Percentiles rank a stretch among this genome's conserved stretches.
Evolutionary conservation across 2,113 vertebrate species (phyloP).

Genomic region (Chunga burmeisteri): DNA sequence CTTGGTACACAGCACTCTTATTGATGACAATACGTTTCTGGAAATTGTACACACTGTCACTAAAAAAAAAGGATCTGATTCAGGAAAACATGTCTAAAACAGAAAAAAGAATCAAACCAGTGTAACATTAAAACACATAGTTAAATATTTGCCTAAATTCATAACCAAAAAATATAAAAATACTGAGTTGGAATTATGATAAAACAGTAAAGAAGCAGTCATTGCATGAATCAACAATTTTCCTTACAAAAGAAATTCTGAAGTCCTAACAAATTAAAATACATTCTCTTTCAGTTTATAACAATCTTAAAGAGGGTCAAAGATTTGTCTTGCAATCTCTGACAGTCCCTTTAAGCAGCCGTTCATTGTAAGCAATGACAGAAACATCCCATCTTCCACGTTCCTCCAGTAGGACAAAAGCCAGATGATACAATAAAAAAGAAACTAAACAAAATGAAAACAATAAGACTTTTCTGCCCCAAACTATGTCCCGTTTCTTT

Average conservation of each 20-base stretch:
- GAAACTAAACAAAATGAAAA: neutral
- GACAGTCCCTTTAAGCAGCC: neutral
- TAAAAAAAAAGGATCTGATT: neutral
- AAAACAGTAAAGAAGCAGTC: neutral
- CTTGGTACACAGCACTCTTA: neutral
- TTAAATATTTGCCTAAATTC: neutral
- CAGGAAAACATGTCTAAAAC: neutral
- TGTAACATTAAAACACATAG: neutral
- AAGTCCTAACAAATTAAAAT: neutral
- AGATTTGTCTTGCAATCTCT: neutral
- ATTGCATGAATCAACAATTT: neutral
- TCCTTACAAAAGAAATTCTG: neutral
- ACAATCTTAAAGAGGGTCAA: neutral
- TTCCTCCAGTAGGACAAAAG: neutral
- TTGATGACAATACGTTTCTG: neutral
- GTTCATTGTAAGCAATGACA: neutral
- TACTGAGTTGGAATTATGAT: neutral
- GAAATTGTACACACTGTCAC: neutral
- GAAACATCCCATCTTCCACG: neutral
- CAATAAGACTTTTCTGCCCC: neutral
- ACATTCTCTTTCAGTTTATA: neutral
- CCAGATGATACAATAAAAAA: neutral
- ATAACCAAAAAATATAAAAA: neutral
- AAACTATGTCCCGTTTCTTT: neutral
- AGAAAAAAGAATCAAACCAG: neutral